Evolutionary conservation across 1,140 invertebrate species (phyloP).

Genomic region (Lucilia cuprina): DNA sequence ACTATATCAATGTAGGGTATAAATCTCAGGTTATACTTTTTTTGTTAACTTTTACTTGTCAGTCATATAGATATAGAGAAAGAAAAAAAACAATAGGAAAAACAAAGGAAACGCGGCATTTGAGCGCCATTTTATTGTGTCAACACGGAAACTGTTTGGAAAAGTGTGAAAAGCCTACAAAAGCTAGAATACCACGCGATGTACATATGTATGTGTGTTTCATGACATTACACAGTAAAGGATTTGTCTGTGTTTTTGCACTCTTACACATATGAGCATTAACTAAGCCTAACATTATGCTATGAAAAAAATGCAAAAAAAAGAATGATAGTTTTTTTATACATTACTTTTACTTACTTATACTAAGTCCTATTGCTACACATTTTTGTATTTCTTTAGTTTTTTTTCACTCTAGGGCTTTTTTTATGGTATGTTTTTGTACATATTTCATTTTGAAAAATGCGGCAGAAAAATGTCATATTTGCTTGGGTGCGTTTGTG

Average conservation of each 20-base stretch:
- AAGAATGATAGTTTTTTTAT: background rate
- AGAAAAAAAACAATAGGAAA: too few species aligned
- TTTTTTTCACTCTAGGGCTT: background rate
- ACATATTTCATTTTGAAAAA: background rate
- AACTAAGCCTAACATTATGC: background rate
- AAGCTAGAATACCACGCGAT: background rate
- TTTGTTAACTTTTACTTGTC: too few species aligned
- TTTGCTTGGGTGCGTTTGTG: background rate
- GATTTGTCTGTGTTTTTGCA: too few species aligned
- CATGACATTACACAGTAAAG: too few species aligned
- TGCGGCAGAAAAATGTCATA: conserved; percentile 19
- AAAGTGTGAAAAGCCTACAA: conserved; percentile 25
- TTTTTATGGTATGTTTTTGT: background rate
- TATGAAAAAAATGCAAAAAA: too few species aligned
- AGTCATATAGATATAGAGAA: too few species aligned
- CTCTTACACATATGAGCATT: too few species aligned
- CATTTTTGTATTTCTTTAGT: background rate
- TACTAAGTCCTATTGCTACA: background rate
- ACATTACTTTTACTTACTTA: background rate
- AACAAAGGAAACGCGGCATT: too few species aligned
- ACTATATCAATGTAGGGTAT: too few species aligned
- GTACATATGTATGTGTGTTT: too few species aligned
- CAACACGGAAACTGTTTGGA: background rate
- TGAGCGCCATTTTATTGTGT: too few species aligned
- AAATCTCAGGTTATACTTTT: too few species aligned